Evolutionary conservation across 2,797 vertebrate species (phyloP), one percentile per base, ranked within the genome.

Genomic region (Tragopan temminckii): DNA sequence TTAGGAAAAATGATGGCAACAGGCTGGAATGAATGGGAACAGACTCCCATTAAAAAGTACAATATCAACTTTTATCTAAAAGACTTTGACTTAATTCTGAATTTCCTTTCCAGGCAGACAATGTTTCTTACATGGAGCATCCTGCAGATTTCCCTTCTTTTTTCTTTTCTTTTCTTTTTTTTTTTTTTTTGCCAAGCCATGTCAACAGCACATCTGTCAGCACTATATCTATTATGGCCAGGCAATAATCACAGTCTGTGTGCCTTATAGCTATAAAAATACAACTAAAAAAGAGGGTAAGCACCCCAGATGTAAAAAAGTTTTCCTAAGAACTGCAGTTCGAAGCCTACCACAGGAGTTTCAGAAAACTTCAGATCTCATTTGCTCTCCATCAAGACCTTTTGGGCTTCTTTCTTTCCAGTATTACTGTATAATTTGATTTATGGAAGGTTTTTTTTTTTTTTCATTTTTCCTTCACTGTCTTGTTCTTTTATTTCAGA

Each of bases 401-500:
- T 79, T 42, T 45, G 9, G 11, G 23, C 15, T n/a, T 35, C n/a
- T 31, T 35, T 40, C 9, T 59, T 48, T 38, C 7, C 18, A 33
- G 31, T 85, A 21, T 31, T 35, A 9, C 1, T 40, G 7, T 9
- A 53, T 8, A 69, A 43, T 33, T 80, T 53, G 31, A 61, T 80
- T 64, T 57, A 31, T 35, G 11, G 40, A 58, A 68, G 14, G 3
- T 11, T 48, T 48, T 13, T 16, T 43, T 59, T 69, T 15, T 48
- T 59, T 69, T 62, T 17, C 7, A 4, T n/a, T 83, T 52, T 46
- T 64, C 23, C 11, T 64, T 72, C 0, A 0, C 7, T 59, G 7
- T 7, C 4, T 2, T 0, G 0, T 43, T 55, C 15, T 45, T 77
- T 6, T 62, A 64, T 52, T 12, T 11, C 23, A 42, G 43, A 76